Evolutionary conservation across 2,888 invertebrate genomes (phyloP).

Genomic region (Uloborus plumipes): DNA sequence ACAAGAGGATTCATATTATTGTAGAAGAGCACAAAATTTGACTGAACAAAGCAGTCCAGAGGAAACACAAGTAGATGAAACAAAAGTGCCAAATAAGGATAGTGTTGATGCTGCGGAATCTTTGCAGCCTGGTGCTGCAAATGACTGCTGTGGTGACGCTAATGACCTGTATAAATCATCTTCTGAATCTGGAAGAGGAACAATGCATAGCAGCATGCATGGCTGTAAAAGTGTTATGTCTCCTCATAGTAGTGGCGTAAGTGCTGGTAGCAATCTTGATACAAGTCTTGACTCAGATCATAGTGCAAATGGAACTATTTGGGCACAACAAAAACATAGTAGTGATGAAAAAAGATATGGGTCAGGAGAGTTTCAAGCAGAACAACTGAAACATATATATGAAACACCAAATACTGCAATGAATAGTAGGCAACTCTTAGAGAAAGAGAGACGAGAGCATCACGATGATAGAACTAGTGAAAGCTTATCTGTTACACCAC

Average conservation of each 20-base stretch:
- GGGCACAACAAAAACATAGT: conserved; percentile 24
- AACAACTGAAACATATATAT: conserved; percentile 50
- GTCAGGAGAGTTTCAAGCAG: conserved; percentile 29
- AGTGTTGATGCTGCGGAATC: conserved; percentile 18
- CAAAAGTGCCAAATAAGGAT: conserved; percentile 42
- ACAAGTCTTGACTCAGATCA: conserved; percentile 68
- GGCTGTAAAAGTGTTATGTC: conserved; percentile 61
- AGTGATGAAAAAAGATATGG: conserved; percentile 29
- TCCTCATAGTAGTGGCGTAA: conserved; percentile 61
- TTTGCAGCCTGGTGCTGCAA: conserved; percentile 15
- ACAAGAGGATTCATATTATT: conserved; percentile 38
- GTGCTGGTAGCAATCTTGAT: conserved; percentile 66
- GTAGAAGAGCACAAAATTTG: conserved; percentile 34
- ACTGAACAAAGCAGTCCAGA: conserved; percentile 17
- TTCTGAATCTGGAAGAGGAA: conserved; percentile 68
- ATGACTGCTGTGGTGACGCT: conserved; percentile 40
- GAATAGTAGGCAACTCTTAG: conserved; percentile 26
- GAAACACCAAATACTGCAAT: conserved; percentile 44
- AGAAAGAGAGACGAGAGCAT: conserved; percentile 10
- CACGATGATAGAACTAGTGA: conserved; percentile 64
- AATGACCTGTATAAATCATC: conserved; percentile 66
- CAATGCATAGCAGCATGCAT: conserved; percentile 66
- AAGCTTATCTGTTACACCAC: conserved; percentile 66
- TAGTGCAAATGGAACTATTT: conserved; percentile 54
- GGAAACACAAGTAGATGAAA: conserved; percentile 20